Conservation (phyloP, 2,113 vertebrate genomes). For the Pipra filicauda region DNA sequence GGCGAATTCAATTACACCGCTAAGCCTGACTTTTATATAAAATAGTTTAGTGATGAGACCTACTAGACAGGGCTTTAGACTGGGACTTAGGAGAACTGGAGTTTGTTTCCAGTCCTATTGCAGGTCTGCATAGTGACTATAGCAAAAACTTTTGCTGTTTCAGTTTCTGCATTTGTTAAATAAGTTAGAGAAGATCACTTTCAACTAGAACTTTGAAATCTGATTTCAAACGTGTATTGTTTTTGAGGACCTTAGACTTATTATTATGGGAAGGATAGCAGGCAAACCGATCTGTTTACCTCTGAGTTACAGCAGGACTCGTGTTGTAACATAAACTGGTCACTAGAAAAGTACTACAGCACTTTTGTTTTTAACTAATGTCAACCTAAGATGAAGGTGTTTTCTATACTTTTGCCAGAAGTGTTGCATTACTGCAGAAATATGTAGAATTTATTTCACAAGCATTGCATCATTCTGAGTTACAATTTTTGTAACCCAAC, state of each 20-base stretch:
- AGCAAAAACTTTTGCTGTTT: not conserved
- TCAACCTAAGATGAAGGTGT: not conserved
- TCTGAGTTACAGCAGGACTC: not conserved
- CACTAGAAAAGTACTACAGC: not conserved
- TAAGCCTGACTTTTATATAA: not conserved
- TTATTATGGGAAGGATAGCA: not conserved
- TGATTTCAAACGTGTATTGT: not conserved
- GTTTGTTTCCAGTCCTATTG: not conserved
- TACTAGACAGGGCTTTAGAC: not conserved
- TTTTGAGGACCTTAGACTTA: not conserved
- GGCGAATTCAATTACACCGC: not conserved
- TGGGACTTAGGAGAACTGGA: not conserved
- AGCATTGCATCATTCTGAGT: not conserved
- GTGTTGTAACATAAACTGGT: not conserved
- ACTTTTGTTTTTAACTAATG: not conserved
- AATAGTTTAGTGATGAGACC: not conserved
- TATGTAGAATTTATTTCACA: not conserved
- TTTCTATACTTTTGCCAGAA: not conserved
- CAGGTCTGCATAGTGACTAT: not conserved
- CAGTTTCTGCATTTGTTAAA: not conserved
- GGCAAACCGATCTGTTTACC: not conserved
- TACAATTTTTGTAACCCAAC: not conserved
- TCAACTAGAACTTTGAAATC: not conserved
- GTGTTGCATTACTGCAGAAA: not conserved
- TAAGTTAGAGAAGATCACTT: not conserved